Base-by-base conservation (phyloP, 35 echinoderm and acorn worm genomes). In the Lytechinus variegatus region DNA sequence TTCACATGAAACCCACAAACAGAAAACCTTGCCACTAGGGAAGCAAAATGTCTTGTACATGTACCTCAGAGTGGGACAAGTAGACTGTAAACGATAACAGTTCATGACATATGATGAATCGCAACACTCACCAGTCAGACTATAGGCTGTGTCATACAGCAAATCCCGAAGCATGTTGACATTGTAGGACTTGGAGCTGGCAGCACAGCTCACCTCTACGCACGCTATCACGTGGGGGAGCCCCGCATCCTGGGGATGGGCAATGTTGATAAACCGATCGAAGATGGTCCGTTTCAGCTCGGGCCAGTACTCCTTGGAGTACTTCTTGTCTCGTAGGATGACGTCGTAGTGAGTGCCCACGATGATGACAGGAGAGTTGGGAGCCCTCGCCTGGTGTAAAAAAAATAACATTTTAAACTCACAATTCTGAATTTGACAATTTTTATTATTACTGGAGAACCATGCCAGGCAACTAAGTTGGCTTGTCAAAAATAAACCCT, bases 271-370 rank as follows among this genome's bases (percentile, higher is more conserved):
- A 94, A 99, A 99, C 0, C 95, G 95, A n/a, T 99, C 97, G 28
- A 95, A 90, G 92, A 99, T 98, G 28, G 94, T 96, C 9, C 95
- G 94, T 94, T 98, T 97, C 60, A 99, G 93, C 27, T 99, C 98
- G 6, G 96, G 94, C 96, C 97, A 97, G 89, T 97, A 99, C 10
- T 99, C 97, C 19, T 87, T 94, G 33, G 96, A 97, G 60, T 96
- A 99, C 44, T 96, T 96, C 86, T 97, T 96, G 27, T 96, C 96
- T 53, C 91, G 86, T 2, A 52, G 21, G 89, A 99, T 61, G 44
- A 98, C 79, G 87, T 99, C 98, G 79, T 97, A 96, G 94, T 99
- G 98, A 7, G 98, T 99, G 56, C 98, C 98, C 0, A 99, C 97
- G 13, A 99, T 89, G 33, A 99, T 98, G 54, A 98, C 97, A 10